Percentiles rank a stretch among this genome's conserved stretches.
These are phyloP conservation scores for Ginglymostoma cirratum DNA, from an alignment of 2,113 vertebrate genomes.

Conservation along the genomic window DNA sequence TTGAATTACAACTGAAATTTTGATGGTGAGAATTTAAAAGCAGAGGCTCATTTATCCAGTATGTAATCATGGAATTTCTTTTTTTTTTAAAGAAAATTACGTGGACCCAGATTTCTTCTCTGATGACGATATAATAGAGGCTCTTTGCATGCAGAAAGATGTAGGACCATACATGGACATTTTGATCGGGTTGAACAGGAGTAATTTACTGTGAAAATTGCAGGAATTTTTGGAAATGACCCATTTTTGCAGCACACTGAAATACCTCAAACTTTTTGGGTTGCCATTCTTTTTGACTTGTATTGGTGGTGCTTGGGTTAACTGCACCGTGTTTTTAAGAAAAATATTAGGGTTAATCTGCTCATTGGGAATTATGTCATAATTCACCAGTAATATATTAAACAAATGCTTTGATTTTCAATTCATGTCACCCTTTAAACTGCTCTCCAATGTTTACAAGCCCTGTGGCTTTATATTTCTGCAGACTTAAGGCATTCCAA, in stretches of 20 bases:
- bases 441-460: neutral
- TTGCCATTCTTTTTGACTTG: neutral
- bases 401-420: neutral
- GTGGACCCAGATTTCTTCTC: neutral
- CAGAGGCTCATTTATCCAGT: neutral
- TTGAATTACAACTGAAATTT: neutral
- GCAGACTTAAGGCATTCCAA: neutral
- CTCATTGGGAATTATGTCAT: neutral
- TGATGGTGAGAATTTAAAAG: neutral
- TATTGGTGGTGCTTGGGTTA: no score
- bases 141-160: neutral
- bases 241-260: neutral
- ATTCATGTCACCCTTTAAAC: neutral
- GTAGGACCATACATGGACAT: slow-evolving; percentile 12
- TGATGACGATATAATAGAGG: neutral
- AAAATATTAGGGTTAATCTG: neutral
- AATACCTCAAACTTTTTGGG: neutral
- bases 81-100: neutral
- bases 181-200: neutral
- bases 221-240: slow-evolving; percentile 1
- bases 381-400: neutral
- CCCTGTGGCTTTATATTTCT: neutral
- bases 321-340: neutral
- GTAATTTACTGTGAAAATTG: slow-evolving; percentile 31
- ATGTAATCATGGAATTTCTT: neutral